Evolutionary conservation across 2,113 vertebrate species (phyloP), one percentile per base, ranked within the genome.

Genomic region (Mixornis gularis): DNA sequence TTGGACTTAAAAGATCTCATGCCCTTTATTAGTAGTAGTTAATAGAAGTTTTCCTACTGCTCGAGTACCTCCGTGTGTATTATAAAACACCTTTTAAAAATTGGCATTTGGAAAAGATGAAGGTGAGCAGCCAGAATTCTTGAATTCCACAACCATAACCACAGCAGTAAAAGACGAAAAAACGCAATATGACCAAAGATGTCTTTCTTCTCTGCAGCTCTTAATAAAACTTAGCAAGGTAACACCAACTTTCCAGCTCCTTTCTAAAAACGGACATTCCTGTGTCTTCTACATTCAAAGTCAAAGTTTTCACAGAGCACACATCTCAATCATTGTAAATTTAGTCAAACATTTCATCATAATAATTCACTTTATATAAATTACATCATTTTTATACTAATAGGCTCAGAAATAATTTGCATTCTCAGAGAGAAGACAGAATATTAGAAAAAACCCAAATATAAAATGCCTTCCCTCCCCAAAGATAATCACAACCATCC

Each of bases 121-220:
- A 29, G 93, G 97, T 44, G 95, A 96, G 73, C 95, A 74, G 51
- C 89, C 96, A 36, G 96, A 90, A 41, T 66, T 78, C 34, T 24
- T 88, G 55, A 95, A 98, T 90, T 98, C 97, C 38, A 95, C 98
- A 72, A 96, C 92, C 10, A 92, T 97, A 41, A 94, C 87, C 69
- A 97, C 98, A 90, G 96, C 76, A 38, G 98, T 98, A 90, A 98
- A 97, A 62, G 98, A 98, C 70, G 96, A 97, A 91, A 98, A 82
- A 98, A 24, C 97, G 98, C 96, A 98, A 97, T 21, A 96, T 97
- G 78, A 95, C 96, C 30, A 96, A 97, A 90, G 95, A 95, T 74
- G 85, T 92, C 83, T 98, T 98, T 92, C 92, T 98, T 98, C 96
- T 96, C 96, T 92, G 96, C 96, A 93, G 97, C 78, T 41, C 97